Conservation (phyloP, 2,888 invertebrate genomes). For the Drosophila ustulata region DNA sequence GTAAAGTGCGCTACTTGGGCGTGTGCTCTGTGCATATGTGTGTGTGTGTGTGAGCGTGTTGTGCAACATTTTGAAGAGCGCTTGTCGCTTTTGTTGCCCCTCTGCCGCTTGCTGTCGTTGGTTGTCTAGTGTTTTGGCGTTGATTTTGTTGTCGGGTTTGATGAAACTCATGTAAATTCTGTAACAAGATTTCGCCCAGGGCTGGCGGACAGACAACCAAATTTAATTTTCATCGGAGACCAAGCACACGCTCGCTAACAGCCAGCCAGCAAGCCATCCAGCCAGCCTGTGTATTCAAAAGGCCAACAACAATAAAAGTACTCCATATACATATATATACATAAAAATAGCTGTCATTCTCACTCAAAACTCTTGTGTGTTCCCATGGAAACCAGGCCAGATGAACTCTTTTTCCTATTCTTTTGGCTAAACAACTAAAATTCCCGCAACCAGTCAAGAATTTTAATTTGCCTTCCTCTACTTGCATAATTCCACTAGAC, state of each 20-base stretch:
- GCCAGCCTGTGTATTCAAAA: background rate
- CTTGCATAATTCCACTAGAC: background rate
- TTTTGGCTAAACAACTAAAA: background rate
- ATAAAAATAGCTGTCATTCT: background rate
- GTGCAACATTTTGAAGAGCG: constrained; percentile 62
- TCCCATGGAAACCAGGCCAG: background rate
- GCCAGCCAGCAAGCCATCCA: background rate
- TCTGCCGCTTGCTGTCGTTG: constrained; percentile 20
- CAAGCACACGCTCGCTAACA: background rate
- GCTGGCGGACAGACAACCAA: constrained; percentile 1
- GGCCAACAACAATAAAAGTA: background rate
- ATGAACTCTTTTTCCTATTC: background rate
- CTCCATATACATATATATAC: background rate
- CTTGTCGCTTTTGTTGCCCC: constrained; percentile 52
- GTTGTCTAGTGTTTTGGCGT: constrained; percentile 44
- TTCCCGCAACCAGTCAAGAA: background rate
- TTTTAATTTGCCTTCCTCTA: background rate
- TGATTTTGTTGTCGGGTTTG: constrained; percentile 46
- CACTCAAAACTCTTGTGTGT: background rate
- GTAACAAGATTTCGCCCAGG: constrained; percentile 29
- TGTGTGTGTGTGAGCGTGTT: constrained; percentile 44
- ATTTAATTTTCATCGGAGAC: constrained; percentile 16
- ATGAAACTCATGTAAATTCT: constrained; percentile 56
- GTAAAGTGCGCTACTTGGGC: constrained; percentile 53
- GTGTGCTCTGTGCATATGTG: constrained; percentile 7